Evolutionary conservation across 2,113 vertebrate genomes (phyloP).

Genomic region (Pseudopodoces humilis): DNA sequence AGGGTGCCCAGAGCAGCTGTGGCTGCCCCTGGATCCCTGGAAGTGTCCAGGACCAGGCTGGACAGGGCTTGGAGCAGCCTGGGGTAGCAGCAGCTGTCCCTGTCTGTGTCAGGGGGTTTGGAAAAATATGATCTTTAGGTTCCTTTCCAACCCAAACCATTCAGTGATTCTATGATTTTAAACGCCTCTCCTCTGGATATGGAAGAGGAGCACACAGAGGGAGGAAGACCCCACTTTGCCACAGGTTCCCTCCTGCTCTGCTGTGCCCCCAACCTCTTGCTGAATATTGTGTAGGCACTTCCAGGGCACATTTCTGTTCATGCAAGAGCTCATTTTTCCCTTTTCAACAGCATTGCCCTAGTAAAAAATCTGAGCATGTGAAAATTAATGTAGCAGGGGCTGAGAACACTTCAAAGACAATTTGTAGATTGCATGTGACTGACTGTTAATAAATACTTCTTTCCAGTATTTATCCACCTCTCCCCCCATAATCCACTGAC

Average conservation of each 20-base stretch:
- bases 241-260: background rate
- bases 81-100: fast-evolving
- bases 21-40: background rate
- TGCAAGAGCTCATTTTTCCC: background rate
- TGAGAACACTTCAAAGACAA: conserved; percentile 36
- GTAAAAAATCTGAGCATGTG: conserved; percentile 26
- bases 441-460: conserved; percentile 41
- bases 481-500: conserved; percentile 37
- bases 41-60: fast-evolving
- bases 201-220: background rate
- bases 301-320: background rate
- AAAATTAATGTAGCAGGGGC: conserved; percentile 10
- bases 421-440: conserved; percentile 29
- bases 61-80: fast-evolving
- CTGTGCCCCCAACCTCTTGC: background rate
- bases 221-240: background rate
- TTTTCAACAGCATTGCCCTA: background rate
- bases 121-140: background rate
- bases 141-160: background rate
- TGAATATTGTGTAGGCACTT: background rate
- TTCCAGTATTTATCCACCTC: conserved; percentile 28
- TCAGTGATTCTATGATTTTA: background rate
- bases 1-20: background rate
- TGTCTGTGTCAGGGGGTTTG: fast-evolving
- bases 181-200: fast-evolving